Evolutionary conservation across 2,888 invertebrate species (phyloP).

Genomic region (Drosophila glabriapex): DNA sequence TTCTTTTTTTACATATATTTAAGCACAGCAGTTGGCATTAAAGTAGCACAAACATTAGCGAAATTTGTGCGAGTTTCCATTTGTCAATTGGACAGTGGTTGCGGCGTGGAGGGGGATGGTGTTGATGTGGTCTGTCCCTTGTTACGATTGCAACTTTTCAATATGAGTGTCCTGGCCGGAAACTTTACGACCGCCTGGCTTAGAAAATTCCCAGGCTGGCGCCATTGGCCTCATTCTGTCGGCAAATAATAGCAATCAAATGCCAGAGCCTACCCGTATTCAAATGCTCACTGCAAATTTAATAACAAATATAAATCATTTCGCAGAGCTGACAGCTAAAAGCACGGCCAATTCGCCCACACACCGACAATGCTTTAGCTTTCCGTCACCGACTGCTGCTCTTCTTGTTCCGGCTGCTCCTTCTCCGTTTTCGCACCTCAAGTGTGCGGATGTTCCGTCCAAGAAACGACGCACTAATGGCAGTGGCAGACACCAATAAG

Average conservation of each 20-base stretch:
- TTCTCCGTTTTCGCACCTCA: slow-evolving; percentile 50
- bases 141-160: slow-evolving; percentile 42
- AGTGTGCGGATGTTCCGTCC: slow-evolving; percentile 35
- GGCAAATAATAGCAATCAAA: slow-evolving; percentile 76
- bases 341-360: slow-evolving; percentile 46
- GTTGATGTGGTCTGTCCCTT: background rate
- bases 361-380: background rate
- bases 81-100: slow-evolving; percentile 48
- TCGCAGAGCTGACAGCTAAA: slow-evolving; percentile 69
- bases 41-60: slow-evolving; percentile 34
- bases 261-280: slow-evolving; percentile 50
- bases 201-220: slow-evolving; percentile 41
- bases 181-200: slow-evolving; percentile 45
- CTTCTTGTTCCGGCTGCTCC: background rate
- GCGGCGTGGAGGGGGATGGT: background rate
- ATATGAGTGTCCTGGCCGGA: slow-evolving; percentile 33
- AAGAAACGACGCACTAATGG: slow-evolving; percentile 67
- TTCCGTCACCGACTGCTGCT: background rate
- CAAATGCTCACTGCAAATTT: slow-evolving; percentile 77
- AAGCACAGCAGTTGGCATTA: slow-evolving; percentile 14
- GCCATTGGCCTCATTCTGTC: slow-evolving; percentile 68
- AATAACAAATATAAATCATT: slow-evolving; percentile 80
- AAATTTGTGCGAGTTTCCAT: slow-evolving; percentile 52
- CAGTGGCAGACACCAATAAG: slow-evolving; percentile 63
- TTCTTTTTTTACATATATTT: background rate